Evolutionary conservation across 2,113 vertebrate genomes (phyloP).

Genomic region (Epinephelus fuscoguttatus): DNA sequence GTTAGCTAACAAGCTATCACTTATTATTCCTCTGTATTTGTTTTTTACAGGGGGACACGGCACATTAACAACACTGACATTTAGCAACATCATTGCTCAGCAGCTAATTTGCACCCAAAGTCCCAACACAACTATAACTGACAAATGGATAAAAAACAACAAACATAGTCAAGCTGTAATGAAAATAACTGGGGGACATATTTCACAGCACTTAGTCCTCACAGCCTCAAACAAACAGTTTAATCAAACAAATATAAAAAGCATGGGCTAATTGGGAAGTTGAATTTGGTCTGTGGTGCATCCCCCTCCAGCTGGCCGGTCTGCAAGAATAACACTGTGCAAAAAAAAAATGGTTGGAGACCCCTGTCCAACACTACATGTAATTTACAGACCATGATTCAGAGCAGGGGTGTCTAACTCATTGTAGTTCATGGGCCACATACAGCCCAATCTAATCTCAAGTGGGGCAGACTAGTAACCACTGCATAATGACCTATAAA

Average conservation of each 20-base stretch:
- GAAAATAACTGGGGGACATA: neutral
- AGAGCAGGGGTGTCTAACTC: neutral
- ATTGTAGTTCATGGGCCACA: too few relatives aligned
- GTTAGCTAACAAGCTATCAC: neutral
- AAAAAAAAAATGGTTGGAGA: neutral
- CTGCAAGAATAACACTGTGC: too few relatives aligned
- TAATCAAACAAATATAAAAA: too few relatives aligned
- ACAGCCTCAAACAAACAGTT: too few relatives aligned
- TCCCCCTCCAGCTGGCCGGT: too few relatives aligned
- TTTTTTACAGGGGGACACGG: neutral
- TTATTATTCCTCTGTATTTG: neutral
- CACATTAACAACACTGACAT: conserved; percentile 10
- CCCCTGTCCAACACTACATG: neutral
- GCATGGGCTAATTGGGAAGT: too few relatives aligned
- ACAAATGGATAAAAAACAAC: neutral
- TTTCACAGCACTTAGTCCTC: neutral
- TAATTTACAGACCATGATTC: conserved; percentile 1
- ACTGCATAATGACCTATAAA: too few relatives aligned
- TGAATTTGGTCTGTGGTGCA: neutral
- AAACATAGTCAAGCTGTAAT: neutral
- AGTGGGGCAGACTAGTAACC: too few relatives aligned
- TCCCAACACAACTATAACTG: neutral
- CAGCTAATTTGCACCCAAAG: conserved; percentile 1
- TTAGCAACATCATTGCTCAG: neutral
- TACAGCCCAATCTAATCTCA: too few relatives aligned